These are phyloP conservation scores for Paratrypauchen microcephalus DNA, from an alignment of 2,797 vertebrate species.

Conservation along the genomic window DNA sequence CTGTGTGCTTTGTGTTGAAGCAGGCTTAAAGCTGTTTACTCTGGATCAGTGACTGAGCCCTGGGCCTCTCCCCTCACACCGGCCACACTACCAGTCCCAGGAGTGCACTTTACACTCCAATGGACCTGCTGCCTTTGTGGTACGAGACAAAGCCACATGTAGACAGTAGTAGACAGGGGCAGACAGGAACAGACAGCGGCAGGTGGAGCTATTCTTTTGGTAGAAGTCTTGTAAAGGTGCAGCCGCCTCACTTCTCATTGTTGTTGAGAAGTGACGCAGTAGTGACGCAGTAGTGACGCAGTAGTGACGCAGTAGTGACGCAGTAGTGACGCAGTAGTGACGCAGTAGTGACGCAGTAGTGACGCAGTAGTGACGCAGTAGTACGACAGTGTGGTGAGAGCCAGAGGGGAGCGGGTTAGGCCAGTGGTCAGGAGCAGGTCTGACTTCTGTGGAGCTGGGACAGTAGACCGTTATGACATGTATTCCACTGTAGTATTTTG, in stretches of 20 bases:
- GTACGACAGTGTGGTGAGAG: slow-evolving; percentile 53
- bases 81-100: slow-evolving; percentile 29
- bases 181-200: neutral
- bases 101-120: slow-evolving; percentile 65
- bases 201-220: slow-evolving; percentile 14
- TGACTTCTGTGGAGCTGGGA: neutral
- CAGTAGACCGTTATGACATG: neutral
- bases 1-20: slow-evolving; percentile 17
- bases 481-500: neutral
- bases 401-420: slow-evolving; percentile 45
- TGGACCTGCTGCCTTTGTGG: slow-evolving; percentile 29
- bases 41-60: neutral
- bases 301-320: too few relatives aligned
- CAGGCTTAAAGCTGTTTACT: slow-evolving; percentile 21
- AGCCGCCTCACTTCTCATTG: slow-evolving; percentile 42
- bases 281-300: too few relatives aligned
- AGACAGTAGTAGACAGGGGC: slow-evolving; percentile 11
- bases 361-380: slow-evolving; percentile 50
- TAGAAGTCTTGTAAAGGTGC: slow-evolving; percentile 16
- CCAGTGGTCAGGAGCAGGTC: slow-evolving; percentile 12
- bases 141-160: slow-evolving; percentile 13
- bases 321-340: too few relatives aligned
- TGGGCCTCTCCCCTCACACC: neutral
- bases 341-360: too few relatives aligned
- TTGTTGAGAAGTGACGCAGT: slow-evolving; percentile 51